Percentiles rank a stretch among this genome's conserved stretches.
Conservation (phyloP, 1,140 invertebrate species). For the Aricia agestis region DNA sequence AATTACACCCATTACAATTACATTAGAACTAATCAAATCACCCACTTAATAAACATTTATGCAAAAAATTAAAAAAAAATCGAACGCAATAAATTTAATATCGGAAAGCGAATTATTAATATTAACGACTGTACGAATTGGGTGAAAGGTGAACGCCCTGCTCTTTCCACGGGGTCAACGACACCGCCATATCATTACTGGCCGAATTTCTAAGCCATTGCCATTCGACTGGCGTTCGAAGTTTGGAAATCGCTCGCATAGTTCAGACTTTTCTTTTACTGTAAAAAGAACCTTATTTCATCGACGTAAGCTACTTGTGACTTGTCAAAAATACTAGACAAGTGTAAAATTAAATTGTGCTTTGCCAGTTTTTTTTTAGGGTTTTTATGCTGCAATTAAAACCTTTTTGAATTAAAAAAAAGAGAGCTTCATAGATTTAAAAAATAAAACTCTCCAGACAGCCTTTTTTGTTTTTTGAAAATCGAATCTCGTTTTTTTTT, state of each 20-base stretch:
- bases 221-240: constrained; percentile 38
- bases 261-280: no score
- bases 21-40: not conserved
- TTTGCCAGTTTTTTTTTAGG: no score
- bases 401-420: no score
- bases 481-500: no score
- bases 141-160: constrained; percentile 65
- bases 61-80: not conserved
- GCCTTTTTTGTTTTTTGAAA: no score
- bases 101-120: constrained; percentile 1
- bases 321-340: no score
- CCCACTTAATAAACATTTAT: not conserved
- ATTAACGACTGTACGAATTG: constrained; percentile 47
- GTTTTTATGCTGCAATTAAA: no score
- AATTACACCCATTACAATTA: not conserved
- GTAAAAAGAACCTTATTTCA: no score
- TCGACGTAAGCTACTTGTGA: no score
- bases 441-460: no score
- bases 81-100: not conserved
- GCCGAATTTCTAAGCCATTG: constrained; percentile 59
- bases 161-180: constrained; percentile 66
- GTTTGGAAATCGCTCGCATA: constrained; percentile 39
- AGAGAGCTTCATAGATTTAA: no score
- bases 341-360: no score
- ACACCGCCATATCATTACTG: constrained; percentile 66